Base-by-base conservation (phyloP, 2,888 invertebrate genomes). In the Anarsia innoxiella region DNA sequence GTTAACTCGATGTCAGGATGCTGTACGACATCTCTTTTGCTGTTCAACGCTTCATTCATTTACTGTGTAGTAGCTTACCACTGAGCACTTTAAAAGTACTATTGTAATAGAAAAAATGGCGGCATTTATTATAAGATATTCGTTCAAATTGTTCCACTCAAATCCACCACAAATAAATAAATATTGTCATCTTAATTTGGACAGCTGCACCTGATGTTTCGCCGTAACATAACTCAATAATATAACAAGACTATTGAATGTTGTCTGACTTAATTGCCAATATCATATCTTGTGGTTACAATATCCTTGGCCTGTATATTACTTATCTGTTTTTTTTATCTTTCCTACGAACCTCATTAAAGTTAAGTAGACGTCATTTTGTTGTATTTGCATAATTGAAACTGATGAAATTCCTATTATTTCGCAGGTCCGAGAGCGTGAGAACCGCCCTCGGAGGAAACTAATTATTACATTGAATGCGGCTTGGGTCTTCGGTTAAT, bases 401-500 rank as follows among this genome's bases (percentile, higher is more conserved):
- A 72, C 73, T 64, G 68, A 70, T 68, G 55, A 72, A 70, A 69
- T 66, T 65, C 60, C 53, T 62, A 66, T 68, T 69, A 73, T 68
- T 66, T 61, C 52, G 53, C 59, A 44, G 59, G 72, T 68, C 70
- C 67, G 64, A 70, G 63, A 69, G 66, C 80, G 73, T 80, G 79
- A 75, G 80, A 80, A 75, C 71, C 69, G 66, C 71, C 76, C 75
- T 75, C 66, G 59, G 68, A 77, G 78, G 72, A 66, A 83, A 78
- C 77, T 82, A 83, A 82, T 82, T 41, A 41, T 41, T 83, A 83
- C 77, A 64, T 61, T 64, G 69, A 76, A 80, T 78, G 78, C 70
- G 76, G 79, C 71, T 63, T 67, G 78, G 82, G 76, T 73, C 79
- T 80, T 77, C 80, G 71, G 77, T 82, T 84, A 84, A 84, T 84